Evolutionary conservation across 2,113 vertebrate species (phyloP).

Genomic region (Elephas maximus): DNA sequence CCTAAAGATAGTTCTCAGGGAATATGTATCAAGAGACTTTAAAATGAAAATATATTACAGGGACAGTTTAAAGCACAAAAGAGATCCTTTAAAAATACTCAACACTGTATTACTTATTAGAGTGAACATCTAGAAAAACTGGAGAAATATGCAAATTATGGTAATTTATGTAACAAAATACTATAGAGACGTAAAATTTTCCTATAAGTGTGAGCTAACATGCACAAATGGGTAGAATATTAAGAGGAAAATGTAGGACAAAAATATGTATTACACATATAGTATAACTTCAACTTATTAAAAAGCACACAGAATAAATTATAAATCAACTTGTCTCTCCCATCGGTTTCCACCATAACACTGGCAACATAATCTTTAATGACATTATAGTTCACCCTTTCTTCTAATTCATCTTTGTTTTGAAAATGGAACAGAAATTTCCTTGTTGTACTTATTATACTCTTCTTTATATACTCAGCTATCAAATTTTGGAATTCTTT

Average conservation of each 20-base stretch:
- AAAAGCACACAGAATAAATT: not conserved
- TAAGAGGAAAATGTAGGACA: not conserved
- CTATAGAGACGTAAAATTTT: not conserved
- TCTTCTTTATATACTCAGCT: conserved; percentile 4
- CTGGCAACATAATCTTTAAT: not conserved
- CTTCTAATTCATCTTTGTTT: conserved; percentile 5
- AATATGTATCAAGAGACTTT: not conserved
- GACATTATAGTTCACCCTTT: not conserved
- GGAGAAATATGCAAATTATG: not conserved
- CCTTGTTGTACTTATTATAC: not conserved
- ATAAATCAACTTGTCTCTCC: not conserved
- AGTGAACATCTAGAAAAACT: not conserved
- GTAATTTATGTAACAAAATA: not conserved
- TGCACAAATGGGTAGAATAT: not conserved
- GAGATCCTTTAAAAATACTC: not conserved
- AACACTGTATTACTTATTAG: not conserved
- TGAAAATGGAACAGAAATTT: conserved; percentile 11
- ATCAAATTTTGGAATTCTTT: not conserved
- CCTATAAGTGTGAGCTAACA: not conserved
- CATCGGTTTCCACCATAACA: not conserved
- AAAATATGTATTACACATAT: not conserved
- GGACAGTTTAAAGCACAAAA: not conserved
- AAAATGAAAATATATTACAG: not conserved
- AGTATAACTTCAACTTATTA: not conserved
- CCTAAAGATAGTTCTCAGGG: not conserved